Base-by-base conservation (phyloP, 2,888 invertebrate genomes). In the Choristoneura rosaceana region DNA sequence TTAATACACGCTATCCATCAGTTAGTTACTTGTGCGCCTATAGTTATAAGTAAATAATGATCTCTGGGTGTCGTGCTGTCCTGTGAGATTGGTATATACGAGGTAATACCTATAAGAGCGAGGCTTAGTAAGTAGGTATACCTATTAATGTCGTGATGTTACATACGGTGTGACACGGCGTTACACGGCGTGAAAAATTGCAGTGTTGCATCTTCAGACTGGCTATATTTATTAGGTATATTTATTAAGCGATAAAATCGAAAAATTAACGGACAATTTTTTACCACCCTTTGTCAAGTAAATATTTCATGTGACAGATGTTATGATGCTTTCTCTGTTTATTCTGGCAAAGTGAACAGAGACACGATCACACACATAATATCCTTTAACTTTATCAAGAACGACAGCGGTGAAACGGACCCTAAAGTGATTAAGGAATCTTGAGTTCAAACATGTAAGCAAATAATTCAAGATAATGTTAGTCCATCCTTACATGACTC, bases 391-490 rank as follows among this genome's bases (percentile, higher is more conserved):
- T 25, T 25, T 25, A 25, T 25, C 25, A 25, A 25, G 25, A 25
- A 25, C 25, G 25, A 25, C 25, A 25, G 25, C 25, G 2, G 25
- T 25, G 25, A 25, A 25, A 25, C 25, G 25, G 25, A 25, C 52
- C 61, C 60, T 66, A 66, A 71, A 50, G 61, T 61, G 66, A 66
- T 61, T 61, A 61, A 61, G 66, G 66, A 66, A 66, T 61, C 60
- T 61, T 52, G 66, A 25, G 25, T 25, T 25, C 25, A 25, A 25
- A 25, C 25, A 25, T 14, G 65, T 38, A 45, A 41, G 45, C 45
- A 45, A 45, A 9, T 61, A 15, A 5, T 50, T 50, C n/a, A 50
- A 52, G 52, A 17, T 52, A 52, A 50, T 15, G 50, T 50, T 15
- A 50, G n/a, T 50, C 50, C 7, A 12, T 50, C 15, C n/a, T 50